Evolutionary conservation across 2,113 vertebrate genomes (phyloP).

Genomic region (Percina caprodes): DNA sequence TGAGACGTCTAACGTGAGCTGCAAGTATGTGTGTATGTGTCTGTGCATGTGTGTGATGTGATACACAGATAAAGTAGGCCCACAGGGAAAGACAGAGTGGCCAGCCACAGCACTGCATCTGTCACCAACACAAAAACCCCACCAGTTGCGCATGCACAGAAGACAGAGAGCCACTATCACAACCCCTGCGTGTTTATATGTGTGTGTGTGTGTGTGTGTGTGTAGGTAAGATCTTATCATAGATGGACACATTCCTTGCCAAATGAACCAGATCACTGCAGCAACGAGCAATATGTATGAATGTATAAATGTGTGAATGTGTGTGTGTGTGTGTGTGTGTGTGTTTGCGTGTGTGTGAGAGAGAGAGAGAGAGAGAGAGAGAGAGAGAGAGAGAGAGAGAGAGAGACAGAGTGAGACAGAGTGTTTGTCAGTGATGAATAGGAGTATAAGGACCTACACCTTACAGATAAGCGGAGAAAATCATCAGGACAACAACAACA

Average conservation of each 20-base stretch:
- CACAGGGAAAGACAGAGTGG: slow-evolving; percentile 46
- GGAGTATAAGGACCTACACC: slow-evolving; percentile 77
- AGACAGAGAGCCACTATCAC: slow-evolving; percentile 60
- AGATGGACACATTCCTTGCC: slow-evolving; percentile 78
- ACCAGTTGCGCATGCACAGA: slow-evolving; percentile 42
- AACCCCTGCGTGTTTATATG: slow-evolving; percentile 20
- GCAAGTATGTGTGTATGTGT: slow-evolving; percentile 1
- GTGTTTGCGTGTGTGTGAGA: not conserved
- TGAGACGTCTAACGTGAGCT: slow-evolving; percentile 46
- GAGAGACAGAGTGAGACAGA: not conserved
- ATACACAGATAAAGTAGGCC: slow-evolving; percentile 54
- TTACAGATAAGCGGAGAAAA: slow-evolving; percentile 79
- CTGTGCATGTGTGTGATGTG: slow-evolving; percentile 42
- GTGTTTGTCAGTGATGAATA: slow-evolving; percentile 80
- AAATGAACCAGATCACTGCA: slow-evolving; percentile 76
- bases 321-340: slow-evolving; percentile 12
- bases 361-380: not conserved
- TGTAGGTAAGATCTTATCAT: slow-evolving; percentile 75
- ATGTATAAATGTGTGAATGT: not conserved
- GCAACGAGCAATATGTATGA: slow-evolving; percentile 28
- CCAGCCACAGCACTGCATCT: slow-evolving; percentile 56
- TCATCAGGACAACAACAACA: slow-evolving; percentile 73
- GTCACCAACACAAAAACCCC: slow-evolving; percentile 72
- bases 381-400: not conserved
- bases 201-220: slow-evolving; percentile 44